These are phyloP conservation scores for Apamea crenata DNA, from an alignment of 2,888 invertebrate species.

Conservation along the genomic window DNA sequence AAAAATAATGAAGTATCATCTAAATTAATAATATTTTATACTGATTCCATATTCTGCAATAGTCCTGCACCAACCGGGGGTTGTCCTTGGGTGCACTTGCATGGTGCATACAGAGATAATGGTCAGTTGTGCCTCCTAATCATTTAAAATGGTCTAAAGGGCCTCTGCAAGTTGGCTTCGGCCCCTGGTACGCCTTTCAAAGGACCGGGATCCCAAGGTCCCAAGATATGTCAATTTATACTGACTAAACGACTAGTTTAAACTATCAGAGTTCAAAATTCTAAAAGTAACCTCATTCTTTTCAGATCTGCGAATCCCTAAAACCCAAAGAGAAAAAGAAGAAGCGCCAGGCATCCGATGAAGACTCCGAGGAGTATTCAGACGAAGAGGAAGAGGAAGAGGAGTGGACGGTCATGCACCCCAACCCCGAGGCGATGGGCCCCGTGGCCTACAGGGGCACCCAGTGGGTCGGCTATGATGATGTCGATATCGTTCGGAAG, in stretches of 20 bases:
- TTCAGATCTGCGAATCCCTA: constrained; percentile 96
- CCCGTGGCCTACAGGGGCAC: constrained; percentile 96
- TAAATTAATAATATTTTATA: too few relatives aligned
- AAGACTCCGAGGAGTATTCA: constrained; percentile 81
- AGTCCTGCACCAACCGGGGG: too few relatives aligned
- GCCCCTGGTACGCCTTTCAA: too few relatives aligned
- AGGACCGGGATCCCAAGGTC: too few relatives aligned
- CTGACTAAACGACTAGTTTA: not conserved
- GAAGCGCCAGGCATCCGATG: constrained; percentile 79
- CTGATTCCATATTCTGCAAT: too few relatives aligned
- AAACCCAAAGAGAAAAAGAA: constrained; percentile 81
- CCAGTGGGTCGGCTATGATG: constrained; percentile 98
- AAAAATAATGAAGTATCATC: too few relatives aligned
- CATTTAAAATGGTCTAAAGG: too few relatives aligned
- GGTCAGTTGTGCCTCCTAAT: too few relatives aligned
- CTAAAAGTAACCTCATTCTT: not conserved
- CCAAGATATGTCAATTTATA: too few relatives aligned
- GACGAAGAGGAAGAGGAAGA: constrained; percentile 87
- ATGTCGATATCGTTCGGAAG: constrained; percentile 94
- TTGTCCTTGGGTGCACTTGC: too few relatives aligned
- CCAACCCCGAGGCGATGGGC: constrained; percentile 95
- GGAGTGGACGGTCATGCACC: constrained; percentile 95
- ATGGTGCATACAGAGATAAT: too few relatives aligned
- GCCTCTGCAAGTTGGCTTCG: too few relatives aligned
- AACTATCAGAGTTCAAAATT: not conserved